These are phyloP conservation scores for Homarus americanus DNA, from an alignment of 1,140 invertebrate species.

Conservation along the genomic window DNA sequence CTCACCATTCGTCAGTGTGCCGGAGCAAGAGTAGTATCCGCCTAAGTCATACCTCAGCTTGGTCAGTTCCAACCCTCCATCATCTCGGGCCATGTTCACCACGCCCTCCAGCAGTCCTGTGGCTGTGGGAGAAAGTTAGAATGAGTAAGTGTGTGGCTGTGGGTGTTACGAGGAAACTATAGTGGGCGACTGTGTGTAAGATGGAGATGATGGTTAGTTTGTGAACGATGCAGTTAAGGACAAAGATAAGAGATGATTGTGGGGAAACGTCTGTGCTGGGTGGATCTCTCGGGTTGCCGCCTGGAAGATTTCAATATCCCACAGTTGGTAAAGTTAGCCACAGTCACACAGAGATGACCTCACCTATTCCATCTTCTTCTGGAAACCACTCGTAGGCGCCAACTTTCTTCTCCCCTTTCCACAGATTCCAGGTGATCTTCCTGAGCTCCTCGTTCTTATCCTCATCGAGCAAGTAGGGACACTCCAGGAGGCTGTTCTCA, in stretches of 20 bases:
- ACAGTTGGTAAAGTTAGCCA: neutral
- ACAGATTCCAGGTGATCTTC: neutral
- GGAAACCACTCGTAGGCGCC: conserved; percentile 11
- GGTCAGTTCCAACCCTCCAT: conserved; percentile 14
- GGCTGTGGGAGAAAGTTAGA: neutral
- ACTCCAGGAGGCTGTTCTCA: conserved; percentile 47
- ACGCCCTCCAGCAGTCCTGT: neutral
- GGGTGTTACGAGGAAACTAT: neutral
- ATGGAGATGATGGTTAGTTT: neutral
- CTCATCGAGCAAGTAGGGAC: neutral
- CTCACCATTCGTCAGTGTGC: neutral
- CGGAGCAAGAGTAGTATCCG: neutral
- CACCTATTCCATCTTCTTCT: neutral
- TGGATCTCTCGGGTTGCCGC: no score
- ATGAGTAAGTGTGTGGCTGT: neutral
- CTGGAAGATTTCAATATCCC: no score
- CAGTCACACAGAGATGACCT: neutral
- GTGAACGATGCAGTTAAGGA: neutral
- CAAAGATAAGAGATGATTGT: neutral
- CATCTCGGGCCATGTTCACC: neutral
- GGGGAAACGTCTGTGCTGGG: neutral
- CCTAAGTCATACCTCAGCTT: conserved; percentile 23
- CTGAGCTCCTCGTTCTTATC: neutral
- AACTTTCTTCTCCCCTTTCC: neutral
- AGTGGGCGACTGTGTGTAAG: neutral